These are phyloP conservation scores for Halisarca cf. caerulea DNA, from an alignment of 37 sponge, comb jelly and placozoan genomes.

Conservation along the genomic window DNA sequence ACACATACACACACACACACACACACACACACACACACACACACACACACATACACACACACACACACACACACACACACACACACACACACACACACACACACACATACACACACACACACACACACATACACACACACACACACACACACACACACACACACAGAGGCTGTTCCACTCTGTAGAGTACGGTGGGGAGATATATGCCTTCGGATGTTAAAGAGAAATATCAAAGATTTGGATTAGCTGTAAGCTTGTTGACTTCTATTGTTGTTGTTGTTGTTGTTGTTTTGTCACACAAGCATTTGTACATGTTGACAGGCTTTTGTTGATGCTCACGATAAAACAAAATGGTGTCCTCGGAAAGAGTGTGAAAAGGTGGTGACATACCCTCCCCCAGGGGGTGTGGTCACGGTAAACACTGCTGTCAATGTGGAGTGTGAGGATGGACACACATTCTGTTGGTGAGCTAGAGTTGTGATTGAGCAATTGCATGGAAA, in stretches of 20 bases:
- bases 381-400: not conserved
- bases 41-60: too few species aligned
- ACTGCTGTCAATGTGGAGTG: conserved; percentile 75
- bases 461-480: conserved; percentile 65
- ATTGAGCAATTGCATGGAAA: not conserved
- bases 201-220: not conserved
- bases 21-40: too few species aligned
- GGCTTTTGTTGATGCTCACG: conserved; percentile 22
- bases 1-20: too few species aligned
- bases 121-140: too few species aligned
- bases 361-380: conserved; percentile 1
- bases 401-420: not conserved
- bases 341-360: conserved; percentile 38
- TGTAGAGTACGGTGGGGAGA: conserved; percentile 14
- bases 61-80: too few species aligned
- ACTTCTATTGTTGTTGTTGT: not conserved
- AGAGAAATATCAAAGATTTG: conserved; percentile 28
- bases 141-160: too few species aligned
- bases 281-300: not conserved
- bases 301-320: too few species aligned
- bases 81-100: too few species aligned
- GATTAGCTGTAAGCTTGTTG: not conserved
- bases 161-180: too few species aligned
- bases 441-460: conserved; percentile 75
- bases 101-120: too few species aligned